These are phyloP conservation scores for Coendou prehensilis DNA, from an alignment of 2,797 vertebrate species.

Conservation along the genomic window DNA sequence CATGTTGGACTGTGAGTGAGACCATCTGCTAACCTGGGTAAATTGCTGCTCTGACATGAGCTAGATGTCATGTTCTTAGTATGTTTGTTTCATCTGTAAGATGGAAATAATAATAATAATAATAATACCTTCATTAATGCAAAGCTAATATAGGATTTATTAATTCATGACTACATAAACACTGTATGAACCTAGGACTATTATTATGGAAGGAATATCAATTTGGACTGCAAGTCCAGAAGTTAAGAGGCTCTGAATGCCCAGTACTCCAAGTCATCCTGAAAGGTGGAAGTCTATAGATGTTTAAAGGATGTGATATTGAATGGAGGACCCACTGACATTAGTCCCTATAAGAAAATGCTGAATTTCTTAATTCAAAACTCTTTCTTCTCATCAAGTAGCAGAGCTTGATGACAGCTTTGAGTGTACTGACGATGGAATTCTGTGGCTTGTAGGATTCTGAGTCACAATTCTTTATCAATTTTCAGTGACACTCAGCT, in stretches of 20 bases:
- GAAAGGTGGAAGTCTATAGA: conserved; percentile 20
- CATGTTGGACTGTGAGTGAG: not conserved
- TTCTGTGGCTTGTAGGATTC: not conserved
- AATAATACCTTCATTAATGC: not conserved
- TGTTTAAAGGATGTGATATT: not conserved
- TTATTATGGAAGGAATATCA: conserved; percentile 59
- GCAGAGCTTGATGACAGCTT: conserved; percentile 62
- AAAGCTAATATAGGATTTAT: conserved; percentile 44
- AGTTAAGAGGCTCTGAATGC: conserved; percentile 29
- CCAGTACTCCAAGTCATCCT: conserved; percentile 31
- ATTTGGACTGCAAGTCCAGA: conserved; percentile 10
- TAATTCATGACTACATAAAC: conserved; percentile 42
- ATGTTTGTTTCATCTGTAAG: conserved; percentile 23
- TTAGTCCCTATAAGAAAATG: conserved; percentile 47
- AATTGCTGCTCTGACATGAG: not conserved
- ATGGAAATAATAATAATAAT: not conserved
- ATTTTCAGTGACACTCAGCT: not conserved
- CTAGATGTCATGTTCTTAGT: conserved; percentile 14
- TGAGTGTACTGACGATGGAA: conserved; percentile 33
- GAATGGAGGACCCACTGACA: not conserved
- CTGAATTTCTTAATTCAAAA: conserved; percentile 49
- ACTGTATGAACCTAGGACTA: not conserved
- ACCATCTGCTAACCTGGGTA: not conserved
- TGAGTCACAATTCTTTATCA: conserved; percentile 15
- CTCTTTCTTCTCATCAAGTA: conserved; percentile 29